phyloP scores from a whole-genome alignment of 2,888 invertebrate genomes.

The Maniola hyperantus region DNA sequence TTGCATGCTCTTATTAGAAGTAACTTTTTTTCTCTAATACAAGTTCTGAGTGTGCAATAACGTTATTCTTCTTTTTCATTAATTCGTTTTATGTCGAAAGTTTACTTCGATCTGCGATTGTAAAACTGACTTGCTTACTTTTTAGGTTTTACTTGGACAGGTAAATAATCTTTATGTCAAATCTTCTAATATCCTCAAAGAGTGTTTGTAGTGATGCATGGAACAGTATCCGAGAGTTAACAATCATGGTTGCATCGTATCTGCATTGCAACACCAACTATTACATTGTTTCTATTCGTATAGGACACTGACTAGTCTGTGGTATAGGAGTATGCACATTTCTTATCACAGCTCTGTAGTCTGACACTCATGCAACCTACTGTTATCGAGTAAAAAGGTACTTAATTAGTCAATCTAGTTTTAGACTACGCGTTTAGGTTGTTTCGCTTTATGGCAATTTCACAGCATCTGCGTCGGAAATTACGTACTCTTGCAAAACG shows the following conservation, averaged over 20 bases:
- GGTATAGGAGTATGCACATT: no score
- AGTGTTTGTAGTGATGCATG: neutral
- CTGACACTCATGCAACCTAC: no score
- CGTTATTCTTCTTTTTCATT: no score
- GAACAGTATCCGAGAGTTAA: neutral
- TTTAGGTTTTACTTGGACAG: no score
- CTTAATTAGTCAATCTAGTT: conserved; percentile 6
- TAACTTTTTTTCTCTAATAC: no score
- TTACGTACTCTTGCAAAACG: neutral
- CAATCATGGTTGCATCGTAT: conserved; percentile 3
- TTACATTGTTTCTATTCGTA: conserved; percentile 1
- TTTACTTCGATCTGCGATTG: no score
- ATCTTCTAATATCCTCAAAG: neutral
- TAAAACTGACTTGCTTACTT: no score
- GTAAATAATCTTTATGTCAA: no score
- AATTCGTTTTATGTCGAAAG: no score
- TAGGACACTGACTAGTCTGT: neutral
- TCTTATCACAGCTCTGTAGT: neutral
- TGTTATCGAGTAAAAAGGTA: neutral
- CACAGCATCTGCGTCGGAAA: conserved; percentile 4
- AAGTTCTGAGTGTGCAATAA: no score
- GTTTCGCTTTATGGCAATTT: neutral
- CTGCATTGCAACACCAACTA: conserved; percentile 2
- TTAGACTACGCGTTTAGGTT: neutral
- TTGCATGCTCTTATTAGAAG: no score